A percentile compares a stretch with the other conserved stretches of the same genome.
These are phyloP conservation scores for Trichonephila clavipes DNA, from an alignment of 1,140 invertebrate species.

Conservation along the genomic window DNA sequence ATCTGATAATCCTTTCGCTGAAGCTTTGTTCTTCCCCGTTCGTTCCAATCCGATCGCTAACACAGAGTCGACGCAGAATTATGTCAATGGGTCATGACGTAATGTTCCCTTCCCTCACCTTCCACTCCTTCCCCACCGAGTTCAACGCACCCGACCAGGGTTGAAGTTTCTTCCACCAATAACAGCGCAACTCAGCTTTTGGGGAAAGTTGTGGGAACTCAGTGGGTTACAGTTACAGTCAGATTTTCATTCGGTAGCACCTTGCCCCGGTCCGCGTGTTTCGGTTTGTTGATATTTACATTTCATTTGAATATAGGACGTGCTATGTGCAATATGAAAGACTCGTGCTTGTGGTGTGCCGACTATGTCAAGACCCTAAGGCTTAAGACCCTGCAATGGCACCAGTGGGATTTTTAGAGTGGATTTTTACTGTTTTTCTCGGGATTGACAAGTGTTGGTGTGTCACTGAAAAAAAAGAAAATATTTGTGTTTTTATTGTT, in stretches of 20 bases:
- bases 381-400: neutral
- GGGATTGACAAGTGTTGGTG: slow-evolving; percentile 32
- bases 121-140: neutral
- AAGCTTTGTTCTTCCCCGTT: neutral
- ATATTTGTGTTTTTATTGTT: slow-evolving; percentile 19
- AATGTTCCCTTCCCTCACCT: neutral
- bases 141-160: slow-evolving; percentile 70
- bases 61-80: slow-evolving; percentile 42
- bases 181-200: neutral
- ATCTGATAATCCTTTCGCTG: slow-evolving; percentile 58
- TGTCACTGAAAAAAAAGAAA: neutral
- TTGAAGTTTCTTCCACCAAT: slow-evolving; percentile 59
- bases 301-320: slow-evolving; percentile 26
- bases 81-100: slow-evolving; percentile 76
- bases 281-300: neutral
- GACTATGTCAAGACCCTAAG: neutral
- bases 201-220: slow-evolving; percentile 6
- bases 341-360: neutral
- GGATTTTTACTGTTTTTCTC: slow-evolving; percentile 38
- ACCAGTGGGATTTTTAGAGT: slow-evolving; percentile 34
- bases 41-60: slow-evolving; percentile 5
- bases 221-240: slow-evolving; percentile 61
- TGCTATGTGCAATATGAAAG: neutral
- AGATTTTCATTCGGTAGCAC: neutral
- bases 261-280: neutral